Conservation (phyloP, 2,888 invertebrate genomes). For the Cancer borealis region DNA sequence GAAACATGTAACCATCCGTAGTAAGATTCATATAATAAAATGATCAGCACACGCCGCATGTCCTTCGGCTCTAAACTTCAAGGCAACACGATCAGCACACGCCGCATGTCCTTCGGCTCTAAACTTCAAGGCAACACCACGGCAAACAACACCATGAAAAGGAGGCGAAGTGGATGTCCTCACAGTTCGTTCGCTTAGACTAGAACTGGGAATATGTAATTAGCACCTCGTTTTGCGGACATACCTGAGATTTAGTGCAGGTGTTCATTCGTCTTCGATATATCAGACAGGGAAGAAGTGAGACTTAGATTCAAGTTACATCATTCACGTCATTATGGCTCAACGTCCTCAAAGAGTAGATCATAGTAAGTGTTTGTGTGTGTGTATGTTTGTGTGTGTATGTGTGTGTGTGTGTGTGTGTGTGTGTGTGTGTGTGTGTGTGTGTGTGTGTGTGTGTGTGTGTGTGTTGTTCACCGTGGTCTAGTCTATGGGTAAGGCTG, state of each 20-base stretch:
- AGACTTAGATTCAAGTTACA: not conserved
- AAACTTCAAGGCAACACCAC: not conserved
- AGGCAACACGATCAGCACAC: not conserved
- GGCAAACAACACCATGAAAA: not conserved
- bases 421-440: not conserved
- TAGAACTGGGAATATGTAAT: no score
- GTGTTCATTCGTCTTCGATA: not conserved
- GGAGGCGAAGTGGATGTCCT: not conserved
- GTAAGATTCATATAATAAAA: not conserved
- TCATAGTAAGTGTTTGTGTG: not conserved
- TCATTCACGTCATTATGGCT: not conserved
- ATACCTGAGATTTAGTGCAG: not conserved
- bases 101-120: not conserved
- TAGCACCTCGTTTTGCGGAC: no score
- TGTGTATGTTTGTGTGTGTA: not conserved
- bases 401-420: not conserved
- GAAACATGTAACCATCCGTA: not conserved
- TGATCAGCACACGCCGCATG: not conserved
- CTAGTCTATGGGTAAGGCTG: no score
- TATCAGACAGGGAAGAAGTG: not conserved
- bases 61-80: not conserved
- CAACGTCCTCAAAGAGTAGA: not conserved
- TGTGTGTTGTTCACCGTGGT: no score
- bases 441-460: not conserved
- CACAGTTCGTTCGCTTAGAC: not conserved